These are phyloP conservation scores for Sarcophaga peregrina DNA, from an alignment of 1,140 invertebrate species.

Conservation along the genomic window DNA sequence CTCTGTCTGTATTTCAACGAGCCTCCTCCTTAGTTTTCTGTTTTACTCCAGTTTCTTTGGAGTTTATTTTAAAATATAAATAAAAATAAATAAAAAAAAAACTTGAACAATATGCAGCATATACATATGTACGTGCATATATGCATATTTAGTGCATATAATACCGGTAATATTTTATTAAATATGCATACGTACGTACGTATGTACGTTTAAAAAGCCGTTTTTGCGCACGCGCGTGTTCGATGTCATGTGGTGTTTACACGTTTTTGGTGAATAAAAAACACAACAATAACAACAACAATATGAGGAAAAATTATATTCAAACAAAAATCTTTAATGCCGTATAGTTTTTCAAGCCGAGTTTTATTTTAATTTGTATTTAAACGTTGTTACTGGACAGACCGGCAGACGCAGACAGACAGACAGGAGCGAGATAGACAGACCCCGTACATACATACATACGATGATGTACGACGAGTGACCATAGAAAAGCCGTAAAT, in stretches of 20 bases:
- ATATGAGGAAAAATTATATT: background rate
- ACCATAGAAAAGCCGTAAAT: too few relatives aligned
- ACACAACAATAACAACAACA: too few relatives aligned
- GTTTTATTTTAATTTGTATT: conserved; percentile 40
- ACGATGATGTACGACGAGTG: background rate
- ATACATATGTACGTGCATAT: background rate
- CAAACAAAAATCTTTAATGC: conserved; percentile 28
- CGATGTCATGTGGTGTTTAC: conserved; percentile 41
- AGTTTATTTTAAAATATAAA: too few relatives aligned
- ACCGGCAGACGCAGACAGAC: background rate
- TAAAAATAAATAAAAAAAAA: too few relatives aligned
- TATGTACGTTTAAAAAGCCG: background rate
- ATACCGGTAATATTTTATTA: background rate
- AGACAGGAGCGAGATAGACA: background rate
- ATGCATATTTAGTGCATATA: background rate
- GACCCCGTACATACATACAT: background rate
- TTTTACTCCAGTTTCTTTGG: too few relatives aligned
- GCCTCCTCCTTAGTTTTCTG: too few relatives aligned
- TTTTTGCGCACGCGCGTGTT: conserved; percentile 38
- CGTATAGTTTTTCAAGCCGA: conserved; percentile 21
- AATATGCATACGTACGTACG: conserved; percentile 8
- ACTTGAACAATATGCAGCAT: too few relatives aligned
- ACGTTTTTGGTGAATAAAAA: conserved; percentile 25
- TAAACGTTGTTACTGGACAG: background rate
- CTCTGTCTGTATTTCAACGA: background rate